Conservation (phyloP, 2,797 vertebrate genomes). For the Sebastes paucispinis region DNA sequence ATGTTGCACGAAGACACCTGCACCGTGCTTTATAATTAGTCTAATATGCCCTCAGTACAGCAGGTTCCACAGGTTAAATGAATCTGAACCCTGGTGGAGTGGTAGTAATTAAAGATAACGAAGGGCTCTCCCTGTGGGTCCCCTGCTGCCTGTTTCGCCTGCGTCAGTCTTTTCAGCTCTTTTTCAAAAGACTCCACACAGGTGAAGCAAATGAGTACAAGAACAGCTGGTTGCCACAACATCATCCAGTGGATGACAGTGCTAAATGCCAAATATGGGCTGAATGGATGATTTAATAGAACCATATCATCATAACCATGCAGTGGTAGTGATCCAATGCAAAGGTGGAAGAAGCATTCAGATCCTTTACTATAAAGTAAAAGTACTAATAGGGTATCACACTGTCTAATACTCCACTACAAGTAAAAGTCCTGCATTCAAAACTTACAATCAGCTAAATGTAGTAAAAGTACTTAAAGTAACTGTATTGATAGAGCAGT, state of each 20-base stretch:
- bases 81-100: slow-evolving; percentile 74
- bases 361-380: too few species aligned
- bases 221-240: slow-evolving; percentile 55
- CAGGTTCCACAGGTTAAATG: slow-evolving; percentile 74
- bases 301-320: background rate
- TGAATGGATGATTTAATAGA: background rate
- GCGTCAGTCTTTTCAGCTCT: slow-evolving; percentile 78
- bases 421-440: too few species aligned
- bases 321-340: background rate
- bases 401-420: too few species aligned
- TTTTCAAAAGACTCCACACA: slow-evolving; percentile 40
- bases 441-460: too few species aligned
- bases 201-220: slow-evolving; percentile 26
- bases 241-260: slow-evolving; percentile 5
- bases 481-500: too few species aligned
- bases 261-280: background rate
- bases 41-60: slow-evolving; percentile 63
- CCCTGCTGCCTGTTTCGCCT: slow-evolving; percentile 62
- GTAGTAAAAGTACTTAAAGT: too few species aligned
- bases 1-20: slow-evolving; percentile 39
- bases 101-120: slow-evolving; percentile 85
- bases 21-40: slow-evolving; percentile 77
- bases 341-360: too few species aligned
- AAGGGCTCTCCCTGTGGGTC: slow-evolving; percentile 74
- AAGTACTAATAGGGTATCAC: too few species aligned